A percentile compares a stretch with the other conserved stretches of the same genome.
phyloP scores from a whole-genome alignment of 1,140 invertebrate genomes.

The Sweltsa coloradensis region DNA sequence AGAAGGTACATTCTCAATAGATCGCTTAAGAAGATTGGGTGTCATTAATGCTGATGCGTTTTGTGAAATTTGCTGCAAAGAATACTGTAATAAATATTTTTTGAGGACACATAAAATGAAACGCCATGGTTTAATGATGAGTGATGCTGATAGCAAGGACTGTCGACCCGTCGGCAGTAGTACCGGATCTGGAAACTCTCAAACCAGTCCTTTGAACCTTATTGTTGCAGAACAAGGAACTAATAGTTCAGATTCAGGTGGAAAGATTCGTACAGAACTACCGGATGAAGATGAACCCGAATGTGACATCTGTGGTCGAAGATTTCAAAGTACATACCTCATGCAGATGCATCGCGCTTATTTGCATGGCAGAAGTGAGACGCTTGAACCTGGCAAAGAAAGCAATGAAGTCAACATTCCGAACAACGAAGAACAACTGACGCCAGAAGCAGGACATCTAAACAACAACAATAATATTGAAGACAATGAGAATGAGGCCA shows the following conservation, averaged over 20 bases:
- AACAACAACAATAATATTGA: not conserved
- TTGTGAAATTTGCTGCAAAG: conserved; percentile 89
- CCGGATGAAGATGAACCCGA: conserved; percentile 31
- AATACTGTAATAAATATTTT: conserved; percentile 93
- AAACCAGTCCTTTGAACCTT: conserved; percentile 47
- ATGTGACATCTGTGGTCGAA: conserved; percentile 39
- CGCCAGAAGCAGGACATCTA: conserved; percentile 27
- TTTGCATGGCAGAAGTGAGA: conserved; percentile 26
- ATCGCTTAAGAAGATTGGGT: conserved; percentile 58
- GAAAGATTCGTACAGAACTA: conserved; percentile 20
- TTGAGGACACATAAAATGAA: conserved; percentile 82
- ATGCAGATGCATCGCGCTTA: conserved; percentile 39
- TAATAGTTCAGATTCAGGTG: conserved; percentile 12
- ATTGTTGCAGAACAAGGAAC: conserved; percentile 38
- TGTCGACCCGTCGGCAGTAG: conserved; percentile 29
- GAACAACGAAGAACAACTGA: conserved; percentile 27
- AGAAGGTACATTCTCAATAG: conserved; percentile 22
- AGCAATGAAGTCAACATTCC: conserved; percentile 17
- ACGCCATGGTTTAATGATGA: conserved; percentile 55
- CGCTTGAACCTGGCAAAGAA: conserved; percentile 31
- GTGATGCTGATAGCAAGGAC: conserved; percentile 35
- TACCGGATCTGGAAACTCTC: conserved; percentile 29
- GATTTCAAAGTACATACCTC: conserved; percentile 39
- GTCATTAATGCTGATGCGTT: conserved; percentile 80
- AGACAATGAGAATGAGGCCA: not conserved